These are phyloP conservation scores for Meloidogyne chitwoodi DNA, from an alignment of 1,140 invertebrate species.

Conservation along the genomic window DNA sequence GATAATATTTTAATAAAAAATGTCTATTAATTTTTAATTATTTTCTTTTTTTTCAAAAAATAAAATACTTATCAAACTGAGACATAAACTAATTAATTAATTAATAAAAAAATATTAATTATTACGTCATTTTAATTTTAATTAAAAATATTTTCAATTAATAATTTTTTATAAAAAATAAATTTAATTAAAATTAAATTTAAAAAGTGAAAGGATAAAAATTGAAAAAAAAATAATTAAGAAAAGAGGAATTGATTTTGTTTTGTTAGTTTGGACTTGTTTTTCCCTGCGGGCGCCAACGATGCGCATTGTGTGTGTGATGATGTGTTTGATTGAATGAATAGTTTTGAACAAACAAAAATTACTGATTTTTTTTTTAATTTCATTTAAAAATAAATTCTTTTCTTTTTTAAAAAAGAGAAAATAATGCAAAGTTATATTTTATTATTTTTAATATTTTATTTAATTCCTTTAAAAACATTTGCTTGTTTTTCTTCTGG, in stretches of 20 bases:
- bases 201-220: not conserved
- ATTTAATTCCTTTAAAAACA: not conserved
- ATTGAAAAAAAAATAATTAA: not conserved
- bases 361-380: not conserved
- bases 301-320: not conserved
- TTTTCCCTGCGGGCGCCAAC: not conserved
- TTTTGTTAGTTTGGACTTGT: not conserved
- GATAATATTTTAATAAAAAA: too few species aligned
- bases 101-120: too few species aligned
- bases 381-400: not conserved
- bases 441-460: conserved; percentile 4
- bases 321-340: not conserved
- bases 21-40: too few species aligned
- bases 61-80: too few species aligned
- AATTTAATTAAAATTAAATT: too few species aligned
- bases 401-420: not conserved
- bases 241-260: not conserved
- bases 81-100: too few species aligned
- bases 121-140: too few species aligned
- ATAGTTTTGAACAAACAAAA: not conserved
- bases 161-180: too few species aligned
- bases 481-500: conserved; percentile 9
- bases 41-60: too few species aligned
- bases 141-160: too few species aligned
- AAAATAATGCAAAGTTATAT: not conserved